Percentiles rank a stretch among this genome's conserved stretches.
These are phyloP conservation scores for Drosophila incognita DNA, from an alignment of 2,888 invertebrate genomes.

Conservation along the genomic window DNA sequence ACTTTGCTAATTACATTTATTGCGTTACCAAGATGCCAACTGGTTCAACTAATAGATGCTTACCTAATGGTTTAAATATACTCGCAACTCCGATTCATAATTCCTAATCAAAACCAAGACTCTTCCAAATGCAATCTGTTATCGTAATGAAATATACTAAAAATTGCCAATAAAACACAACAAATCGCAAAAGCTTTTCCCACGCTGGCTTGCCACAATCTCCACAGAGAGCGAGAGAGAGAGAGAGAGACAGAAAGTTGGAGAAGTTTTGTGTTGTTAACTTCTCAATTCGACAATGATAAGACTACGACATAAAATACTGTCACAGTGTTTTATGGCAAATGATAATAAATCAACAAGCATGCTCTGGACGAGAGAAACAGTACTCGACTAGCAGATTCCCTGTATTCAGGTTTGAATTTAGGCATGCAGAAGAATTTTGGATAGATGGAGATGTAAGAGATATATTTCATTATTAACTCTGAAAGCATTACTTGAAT, in stretches of 20 bases:
- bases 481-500: not conserved
- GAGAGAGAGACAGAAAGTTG: not conserved
- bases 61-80: not conserved
- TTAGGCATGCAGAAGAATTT: not conserved
- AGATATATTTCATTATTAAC: not conserved
- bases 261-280: not conserved
- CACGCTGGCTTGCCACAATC: constrained; percentile 20
- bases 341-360: constrained; percentile 18
- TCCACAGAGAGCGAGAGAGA: not conserved
- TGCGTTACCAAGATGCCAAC: not conserved
- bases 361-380: not conserved
- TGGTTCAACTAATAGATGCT: constrained; percentile 10
- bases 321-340: not conserved
- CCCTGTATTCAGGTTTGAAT: not conserved
- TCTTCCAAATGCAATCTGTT: constrained; percentile 16
- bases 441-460: not conserved
- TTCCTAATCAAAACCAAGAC: not conserved
- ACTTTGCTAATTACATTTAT: constrained; percentile 43
- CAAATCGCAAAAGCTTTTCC: constrained; percentile 24
- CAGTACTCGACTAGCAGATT: not conserved
- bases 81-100: constrained; percentile 15
- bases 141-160: constrained; percentile 20
- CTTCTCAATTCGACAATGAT: constrained; percentile 13
- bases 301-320: constrained; percentile 15
- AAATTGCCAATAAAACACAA: constrained; percentile 27